phyloP scores from a whole-genome alignment of 2,888 invertebrate genomes.

The Terebella lapidaria region DNA sequence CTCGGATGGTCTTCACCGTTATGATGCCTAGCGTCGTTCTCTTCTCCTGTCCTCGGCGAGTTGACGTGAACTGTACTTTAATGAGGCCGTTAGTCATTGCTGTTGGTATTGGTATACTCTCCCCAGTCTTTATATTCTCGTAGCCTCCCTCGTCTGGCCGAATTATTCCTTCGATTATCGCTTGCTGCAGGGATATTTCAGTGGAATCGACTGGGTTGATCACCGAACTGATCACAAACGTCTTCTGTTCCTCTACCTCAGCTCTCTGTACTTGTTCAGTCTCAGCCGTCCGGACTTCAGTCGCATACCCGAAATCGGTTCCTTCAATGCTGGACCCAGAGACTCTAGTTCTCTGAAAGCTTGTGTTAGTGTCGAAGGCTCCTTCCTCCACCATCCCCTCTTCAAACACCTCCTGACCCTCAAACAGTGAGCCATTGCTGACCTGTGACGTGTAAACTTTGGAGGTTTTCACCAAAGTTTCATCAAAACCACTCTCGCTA shows the following conservation, averaged over 20 bases:
- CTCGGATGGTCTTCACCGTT: slow-evolving; percentile 41
- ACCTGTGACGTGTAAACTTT: not conserved
- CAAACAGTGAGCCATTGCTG: not conserved
- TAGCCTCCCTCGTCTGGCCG: slow-evolving; percentile 19
- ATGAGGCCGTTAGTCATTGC: slow-evolving; percentile 47
- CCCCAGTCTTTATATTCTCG: slow-evolving; percentile 17
- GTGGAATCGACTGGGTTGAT: slow-evolving; percentile 60
- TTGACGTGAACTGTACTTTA: slow-evolving; percentile 16
- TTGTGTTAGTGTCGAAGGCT: slow-evolving; percentile 3
- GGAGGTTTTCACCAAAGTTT: not conserved
- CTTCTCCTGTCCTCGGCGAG: slow-evolving; percentile 35
- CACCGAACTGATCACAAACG: slow-evolving; percentile 52
- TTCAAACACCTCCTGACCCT: slow-evolving; percentile 2
- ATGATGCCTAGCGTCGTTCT: slow-evolving; percentile 46
- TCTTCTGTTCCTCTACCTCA: slow-evolving; percentile 41
- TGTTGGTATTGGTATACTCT: slow-evolving; percentile 32
- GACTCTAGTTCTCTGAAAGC: not conserved
- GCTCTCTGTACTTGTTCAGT: slow-evolving; percentile 39
- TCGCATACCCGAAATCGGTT: slow-evolving; percentile 19
- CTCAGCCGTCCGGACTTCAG: slow-evolving; percentile 27
- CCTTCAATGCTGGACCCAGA: not conserved
- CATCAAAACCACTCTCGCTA: not conserved
- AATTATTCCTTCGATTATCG: slow-evolving; percentile 25
- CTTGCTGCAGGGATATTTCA: slow-evolving; percentile 25
- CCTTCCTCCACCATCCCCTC: slow-evolving; percentile 8